Evolutionary conservation across 2,888 invertebrate species (phyloP).

Genomic region (Magallana nippona): DNA sequence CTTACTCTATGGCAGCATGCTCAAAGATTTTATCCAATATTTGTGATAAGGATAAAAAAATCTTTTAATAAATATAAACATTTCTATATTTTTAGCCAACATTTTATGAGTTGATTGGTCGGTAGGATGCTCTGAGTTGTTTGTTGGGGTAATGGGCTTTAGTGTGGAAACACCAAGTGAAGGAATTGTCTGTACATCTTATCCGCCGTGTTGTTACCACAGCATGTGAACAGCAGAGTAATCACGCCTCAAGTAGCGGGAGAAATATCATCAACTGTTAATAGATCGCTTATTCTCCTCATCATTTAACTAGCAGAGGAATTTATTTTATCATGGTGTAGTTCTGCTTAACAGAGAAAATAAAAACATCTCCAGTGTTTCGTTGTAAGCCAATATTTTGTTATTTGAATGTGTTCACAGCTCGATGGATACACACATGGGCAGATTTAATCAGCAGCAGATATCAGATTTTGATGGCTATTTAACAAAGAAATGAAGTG

Average conservation of each 20-base stretch:
- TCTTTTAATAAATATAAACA: too few species aligned
- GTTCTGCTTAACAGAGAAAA: constrained; percentile 9
- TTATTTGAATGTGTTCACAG: constrained; percentile 19
- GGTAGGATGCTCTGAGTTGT: background rate
- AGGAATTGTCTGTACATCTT: constrained; percentile 12
- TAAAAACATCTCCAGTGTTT: constrained; percentile 19
- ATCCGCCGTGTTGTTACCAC: constrained; percentile 1
- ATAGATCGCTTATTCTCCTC: constrained; percentile 28
- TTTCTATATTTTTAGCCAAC: too few species aligned
- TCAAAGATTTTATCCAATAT: too few species aligned
- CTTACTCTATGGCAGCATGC: background rate
- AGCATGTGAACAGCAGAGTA: constrained; percentile 10
- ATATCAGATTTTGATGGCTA: constrained; percentile 20
- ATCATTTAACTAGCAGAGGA: constrained; percentile 27
- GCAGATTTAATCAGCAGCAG: constrained; percentile 19
- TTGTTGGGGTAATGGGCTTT: constrained; percentile 11
- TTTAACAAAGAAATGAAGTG: constrained; percentile 38
- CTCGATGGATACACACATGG: constrained; percentile 14
- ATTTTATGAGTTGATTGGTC: background rate
- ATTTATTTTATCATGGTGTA: constrained; percentile 19
- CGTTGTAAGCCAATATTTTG: constrained; percentile 15
- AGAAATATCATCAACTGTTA: constrained; percentile 23
- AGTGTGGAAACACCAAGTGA: background rate
- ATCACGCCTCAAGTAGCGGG: constrained; percentile 19
- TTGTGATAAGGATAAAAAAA: too few species aligned